These are phyloP conservation scores for Daktulosphaira vitifoliae DNA, from an alignment of 1,140 invertebrate species.

Conservation along the genomic window DNA sequence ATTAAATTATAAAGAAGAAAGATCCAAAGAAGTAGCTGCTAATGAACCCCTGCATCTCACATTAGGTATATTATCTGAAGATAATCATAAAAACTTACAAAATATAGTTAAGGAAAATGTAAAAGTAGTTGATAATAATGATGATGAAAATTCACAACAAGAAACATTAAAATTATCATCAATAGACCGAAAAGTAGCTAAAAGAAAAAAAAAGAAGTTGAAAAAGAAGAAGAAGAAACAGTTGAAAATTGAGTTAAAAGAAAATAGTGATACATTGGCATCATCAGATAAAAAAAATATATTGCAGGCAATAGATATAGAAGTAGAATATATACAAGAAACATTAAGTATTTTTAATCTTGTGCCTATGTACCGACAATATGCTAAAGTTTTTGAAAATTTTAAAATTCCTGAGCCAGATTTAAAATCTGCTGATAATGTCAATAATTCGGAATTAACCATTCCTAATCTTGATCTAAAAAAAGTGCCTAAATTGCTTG, in stretches of 20 bases:
- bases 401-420: constrained; percentile 69
- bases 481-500: constrained; percentile 56
- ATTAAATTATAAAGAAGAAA: constrained; percentile 73
- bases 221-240: constrained; percentile 36
- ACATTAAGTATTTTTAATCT: too few relatives aligned
- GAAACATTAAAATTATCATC: constrained; percentile 15
- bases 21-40: constrained; percentile 66
- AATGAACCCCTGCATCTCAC: too few relatives aligned
- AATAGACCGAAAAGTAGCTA: constrained; percentile 18
- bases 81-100: constrained; percentile 37
- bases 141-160: neutral
- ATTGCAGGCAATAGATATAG: constrained; percentile 44
- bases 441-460: constrained; percentile 43
- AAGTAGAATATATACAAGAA: constrained; percentile 64
- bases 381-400: constrained; percentile 75
- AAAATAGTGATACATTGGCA: constrained; percentile 34
- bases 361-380: constrained; percentile 80
- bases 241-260: constrained; percentile 39
- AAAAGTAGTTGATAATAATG: neutral
- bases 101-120: too few relatives aligned
- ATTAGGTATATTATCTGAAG: constrained; percentile 41
- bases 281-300: constrained; percentile 43
- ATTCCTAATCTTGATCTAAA: constrained; percentile 43
- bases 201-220: too few relatives aligned
- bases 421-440: constrained; percentile 40